phyloP scores from a whole-genome alignment of 2,797 vertebrate genomes.

The Loriculus beryllinus region DNA sequence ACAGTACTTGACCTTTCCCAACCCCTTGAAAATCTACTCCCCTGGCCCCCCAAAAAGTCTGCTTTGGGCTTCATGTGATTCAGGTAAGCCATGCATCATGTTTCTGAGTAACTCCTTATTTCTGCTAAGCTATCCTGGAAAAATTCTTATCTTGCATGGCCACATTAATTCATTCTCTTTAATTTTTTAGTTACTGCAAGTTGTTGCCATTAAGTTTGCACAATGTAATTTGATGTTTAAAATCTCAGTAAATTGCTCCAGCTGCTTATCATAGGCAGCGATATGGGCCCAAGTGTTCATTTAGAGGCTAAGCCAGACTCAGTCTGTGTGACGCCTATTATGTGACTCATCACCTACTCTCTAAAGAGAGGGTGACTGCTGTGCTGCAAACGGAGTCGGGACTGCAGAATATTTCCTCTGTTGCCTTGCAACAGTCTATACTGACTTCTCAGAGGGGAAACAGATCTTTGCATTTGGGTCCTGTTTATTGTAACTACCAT shows the following conservation, averaged over 20 bases:
- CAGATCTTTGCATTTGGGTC: neutral
- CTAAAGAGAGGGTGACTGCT: neutral
- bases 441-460: neutral
- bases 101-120: neutral
- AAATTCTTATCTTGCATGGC: neutral
- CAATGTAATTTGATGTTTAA: neutral
- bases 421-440: constrained; percentile 23
- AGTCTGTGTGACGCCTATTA: neutral
- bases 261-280: constrained; percentile 6
- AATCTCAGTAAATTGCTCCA: constrained; percentile 3
- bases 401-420: constrained; percentile 26
- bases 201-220: neutral
- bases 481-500: neutral
- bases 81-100: neutral
- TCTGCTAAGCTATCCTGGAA: neutral
- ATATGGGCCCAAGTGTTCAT: neutral
- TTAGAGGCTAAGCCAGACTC: neutral
- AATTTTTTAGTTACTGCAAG: neutral
- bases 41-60: neutral
- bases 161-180: neutral
- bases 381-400: neutral
- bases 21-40: neutral
- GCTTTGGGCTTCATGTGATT: neutral
- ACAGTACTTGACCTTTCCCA: neutral
- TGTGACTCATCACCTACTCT: constrained; percentile 46